Percentiles rank a stretch among this genome's conserved stretches.
phyloP scores from a whole-genome alignment of 1,140 invertebrate genomes.

The Liolophura sinensis region DNA sequence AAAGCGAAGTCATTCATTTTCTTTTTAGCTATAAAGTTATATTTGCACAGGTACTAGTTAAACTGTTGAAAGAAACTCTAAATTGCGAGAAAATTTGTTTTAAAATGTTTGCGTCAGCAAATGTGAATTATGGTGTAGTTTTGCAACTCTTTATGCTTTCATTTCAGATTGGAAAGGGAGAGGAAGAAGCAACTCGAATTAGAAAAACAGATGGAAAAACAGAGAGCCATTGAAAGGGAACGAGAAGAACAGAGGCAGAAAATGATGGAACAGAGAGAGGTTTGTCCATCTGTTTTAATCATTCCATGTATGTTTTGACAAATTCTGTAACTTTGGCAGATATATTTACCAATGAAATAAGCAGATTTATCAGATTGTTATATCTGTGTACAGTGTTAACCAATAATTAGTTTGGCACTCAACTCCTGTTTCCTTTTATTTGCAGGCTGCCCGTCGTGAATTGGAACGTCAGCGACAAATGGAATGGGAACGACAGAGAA shows the following conservation, averaged over 20 bases:
- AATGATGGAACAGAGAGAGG: conserved; percentile 71
- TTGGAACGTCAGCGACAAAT: conserved; percentile 92
- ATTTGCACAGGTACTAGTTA: too few relatives aligned
- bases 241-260: conserved; percentile 62
- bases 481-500: conserved; percentile 95
- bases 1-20: too few relatives aligned
- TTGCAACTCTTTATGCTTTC: neutral
- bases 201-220: conserved; percentile 78
- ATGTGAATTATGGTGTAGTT: too few relatives aligned
- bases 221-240: conserved; percentile 76
- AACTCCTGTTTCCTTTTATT: conserved; percentile 27
- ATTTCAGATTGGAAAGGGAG: conserved; percentile 59
- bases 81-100: too few relatives aligned
- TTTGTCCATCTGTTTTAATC: conserved; percentile 16
- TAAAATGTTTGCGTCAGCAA: too few relatives aligned
- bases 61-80: neutral
- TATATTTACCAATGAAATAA: too few relatives aligned
- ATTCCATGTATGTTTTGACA: too few relatives aligned
- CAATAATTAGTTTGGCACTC: neutral
- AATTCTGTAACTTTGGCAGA: too few relatives aligned
- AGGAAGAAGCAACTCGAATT: conserved; percentile 59
- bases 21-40: too few relatives aligned
- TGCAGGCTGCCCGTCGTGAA: conserved; percentile 71
- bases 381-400: neutral
- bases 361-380: neutral